These are phyloP conservation scores for Mamestra brassicae DNA, from an alignment of 2,888 invertebrate genomes.

Conservation along the genomic window DNA sequence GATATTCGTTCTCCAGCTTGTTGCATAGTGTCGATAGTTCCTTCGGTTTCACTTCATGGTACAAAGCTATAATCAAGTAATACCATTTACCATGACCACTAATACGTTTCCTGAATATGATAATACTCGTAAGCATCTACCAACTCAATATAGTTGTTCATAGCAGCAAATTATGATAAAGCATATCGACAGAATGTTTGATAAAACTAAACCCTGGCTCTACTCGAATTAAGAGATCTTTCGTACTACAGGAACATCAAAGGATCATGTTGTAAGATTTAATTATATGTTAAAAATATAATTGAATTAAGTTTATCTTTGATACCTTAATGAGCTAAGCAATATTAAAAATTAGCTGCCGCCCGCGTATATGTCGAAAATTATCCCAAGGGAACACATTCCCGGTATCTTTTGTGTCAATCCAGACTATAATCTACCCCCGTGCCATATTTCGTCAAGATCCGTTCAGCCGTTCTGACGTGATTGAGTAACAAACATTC, in stretches of 20 bases:
- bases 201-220: not conserved
- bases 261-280: not conserved
- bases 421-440: too few species aligned
- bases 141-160: not conserved
- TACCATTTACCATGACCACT: too few species aligned
- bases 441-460: too few species aligned
- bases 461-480: too few species aligned
- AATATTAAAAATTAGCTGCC: too few species aligned
- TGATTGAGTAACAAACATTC: too few species aligned
- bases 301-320: slow-evolving; percentile 12
- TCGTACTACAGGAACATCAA: slow-evolving; percentile 1
- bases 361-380: too few species aligned
- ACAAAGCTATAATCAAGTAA: too few species aligned
- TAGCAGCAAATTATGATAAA: not conserved
- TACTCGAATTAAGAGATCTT: not conserved
- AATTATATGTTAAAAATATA: slow-evolving; percentile 9
- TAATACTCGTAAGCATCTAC: too few species aligned
- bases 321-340: not conserved
- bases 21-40: not conserved
- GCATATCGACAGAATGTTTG: not conserved
- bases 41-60: not conserved
- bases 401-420: too few species aligned
- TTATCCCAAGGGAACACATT: too few species aligned
- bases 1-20: not conserved
- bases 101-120: too few species aligned